phyloP scores from a whole-genome alignment of 2,888 invertebrate genomes.

The Deilephila porcellus region DNA sequence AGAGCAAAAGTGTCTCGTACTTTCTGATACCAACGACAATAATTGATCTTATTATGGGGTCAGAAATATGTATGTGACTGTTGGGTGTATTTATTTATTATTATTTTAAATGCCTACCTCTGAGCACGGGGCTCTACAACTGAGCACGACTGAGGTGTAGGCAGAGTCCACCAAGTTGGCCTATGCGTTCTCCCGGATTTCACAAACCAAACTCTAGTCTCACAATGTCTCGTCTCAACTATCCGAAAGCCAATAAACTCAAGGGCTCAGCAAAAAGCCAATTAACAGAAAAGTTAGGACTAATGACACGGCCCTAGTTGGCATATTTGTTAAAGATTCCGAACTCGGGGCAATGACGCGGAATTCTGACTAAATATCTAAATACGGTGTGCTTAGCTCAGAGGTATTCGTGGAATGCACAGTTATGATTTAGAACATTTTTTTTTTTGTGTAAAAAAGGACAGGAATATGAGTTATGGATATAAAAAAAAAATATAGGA shows the following conservation, averaged over 20 bases:
- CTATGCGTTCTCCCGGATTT: too few species aligned
- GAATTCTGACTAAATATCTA: slow-evolving; percentile 61
- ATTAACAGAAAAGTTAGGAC: slow-evolving; percentile 42
- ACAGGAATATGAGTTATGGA: not conserved
- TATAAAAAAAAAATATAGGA: not conserved
- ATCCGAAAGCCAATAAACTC: not conserved
- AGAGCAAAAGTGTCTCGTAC: too few species aligned
- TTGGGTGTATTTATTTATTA: too few species aligned
- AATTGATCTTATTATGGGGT: too few species aligned
- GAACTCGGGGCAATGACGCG: slow-evolving; percentile 60
- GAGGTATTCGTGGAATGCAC: slow-evolving; percentile 57
- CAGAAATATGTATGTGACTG: too few species aligned
- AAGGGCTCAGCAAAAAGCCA: slow-evolving; percentile 27
- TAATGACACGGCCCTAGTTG: slow-evolving; percentile 45
- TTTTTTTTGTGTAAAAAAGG: not conserved
- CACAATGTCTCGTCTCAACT: not conserved
- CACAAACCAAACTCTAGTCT: too few species aligned
- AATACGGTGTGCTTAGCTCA: slow-evolving; percentile 54
- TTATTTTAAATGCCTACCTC: too few species aligned
- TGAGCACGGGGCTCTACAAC: too few species aligned
- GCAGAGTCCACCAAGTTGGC: too few species aligned
- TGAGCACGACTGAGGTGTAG: too few species aligned
- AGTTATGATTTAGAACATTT: slow-evolving; percentile 64
- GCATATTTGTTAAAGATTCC: slow-evolving; percentile 39
- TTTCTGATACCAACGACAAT: too few species aligned